phyloP scores from a whole-genome alignment of 1,140 invertebrate genomes.

The Planococcus citri region DNA sequence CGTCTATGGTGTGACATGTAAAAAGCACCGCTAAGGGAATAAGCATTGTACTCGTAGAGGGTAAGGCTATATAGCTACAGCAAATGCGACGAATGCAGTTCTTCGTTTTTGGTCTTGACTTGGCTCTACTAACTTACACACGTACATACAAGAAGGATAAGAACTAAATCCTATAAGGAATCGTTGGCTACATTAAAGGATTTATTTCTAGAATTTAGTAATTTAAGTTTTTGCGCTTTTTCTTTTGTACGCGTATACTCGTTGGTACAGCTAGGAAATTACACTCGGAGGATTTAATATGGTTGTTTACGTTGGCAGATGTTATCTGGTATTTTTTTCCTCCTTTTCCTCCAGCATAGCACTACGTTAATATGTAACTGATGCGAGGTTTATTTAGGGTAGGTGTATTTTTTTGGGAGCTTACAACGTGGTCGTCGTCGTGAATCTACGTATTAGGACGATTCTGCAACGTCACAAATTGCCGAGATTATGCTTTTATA shows the following conservation, averaged over 20 bases:
- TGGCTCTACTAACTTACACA: too few species aligned
- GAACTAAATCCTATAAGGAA: background rate
- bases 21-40: background rate
- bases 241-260: background rate
- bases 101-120: background rate
- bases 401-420: background rate
- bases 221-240: conserved; percentile 3
- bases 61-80: too few species aligned
- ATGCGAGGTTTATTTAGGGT: too few species aligned
- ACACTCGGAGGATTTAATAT: conserved; percentile 2
- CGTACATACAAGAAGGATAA: background rate
- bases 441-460: background rate
- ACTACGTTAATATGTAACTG: background rate
- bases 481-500: background rate
- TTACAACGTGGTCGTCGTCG: background rate
- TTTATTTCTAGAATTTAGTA: background rate
- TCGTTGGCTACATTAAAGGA: background rate
- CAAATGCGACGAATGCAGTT: background rate
- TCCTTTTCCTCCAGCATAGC: too few species aligned
- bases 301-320: background rate
- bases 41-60: too few species aligned
- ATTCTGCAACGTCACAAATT: background rate
- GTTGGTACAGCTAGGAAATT: background rate
- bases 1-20: background rate
- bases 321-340: background rate